Evolutionary conservation across 2,888 invertebrate genomes (phyloP), one percentile per base, ranked within the genome.

Genomic region (Himalopsyche tibetana): DNA sequence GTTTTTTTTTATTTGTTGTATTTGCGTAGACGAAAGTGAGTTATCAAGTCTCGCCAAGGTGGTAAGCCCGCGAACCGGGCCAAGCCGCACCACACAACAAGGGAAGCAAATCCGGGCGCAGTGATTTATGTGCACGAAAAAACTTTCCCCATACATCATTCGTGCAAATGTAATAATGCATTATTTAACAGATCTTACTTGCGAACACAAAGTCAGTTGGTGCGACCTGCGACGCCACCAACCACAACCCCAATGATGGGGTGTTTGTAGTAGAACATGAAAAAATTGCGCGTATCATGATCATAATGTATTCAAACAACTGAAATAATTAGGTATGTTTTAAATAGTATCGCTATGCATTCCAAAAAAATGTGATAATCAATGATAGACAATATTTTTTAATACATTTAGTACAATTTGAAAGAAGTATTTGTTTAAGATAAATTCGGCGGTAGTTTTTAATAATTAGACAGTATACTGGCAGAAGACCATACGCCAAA

Each of bases 101-200:
- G 74, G 80, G 6, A 80, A 45, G 84, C 42, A 80, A 84, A 81
- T 63, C 84, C 55, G 45, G 17, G 42, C 74, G 38, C 74, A 74
- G 63, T 87, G 87, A 87, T 87, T 87, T 87, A 87, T 87, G 87
- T 55, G n/a, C 63, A 45, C 17, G 84, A 81, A 84, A 86, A 87
- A 87, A 87, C 85, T 87, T 87, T 40, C 28, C 55, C 85, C 85
- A 84, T 87, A 85, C 85, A 87, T 87, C 87, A 87, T 87, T 87
- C 87, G 51, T 80, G 85, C 87, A 85, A 85, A 85, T 55, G 85
- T 85, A 85, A 87, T 87, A 87, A 85, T 87, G 83, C 85, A 87
- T 87, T 85, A 87, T 87, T 85, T 83, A 85, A 83, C 83, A 79
- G 87, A 87, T 87, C 85, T 87, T 83, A 83, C 85, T 36, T 38